Conservation (phyloP, 2,797 vertebrate genomes). For the Synaphobranchus kaupii region DNA sequence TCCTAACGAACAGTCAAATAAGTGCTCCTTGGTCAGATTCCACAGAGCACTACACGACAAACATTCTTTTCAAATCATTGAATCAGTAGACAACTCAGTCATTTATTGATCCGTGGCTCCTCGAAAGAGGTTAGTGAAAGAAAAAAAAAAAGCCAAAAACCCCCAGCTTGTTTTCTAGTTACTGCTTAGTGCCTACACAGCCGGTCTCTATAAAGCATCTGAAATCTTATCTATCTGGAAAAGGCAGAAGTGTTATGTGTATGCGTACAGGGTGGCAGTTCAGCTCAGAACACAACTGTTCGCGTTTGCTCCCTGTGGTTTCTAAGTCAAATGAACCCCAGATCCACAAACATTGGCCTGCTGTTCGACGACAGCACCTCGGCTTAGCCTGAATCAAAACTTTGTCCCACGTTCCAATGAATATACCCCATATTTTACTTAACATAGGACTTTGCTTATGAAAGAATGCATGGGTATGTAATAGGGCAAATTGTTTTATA, state of each 20-base stretch:
- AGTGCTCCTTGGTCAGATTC: neutral
- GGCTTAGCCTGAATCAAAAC: neutral
- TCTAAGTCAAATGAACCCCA: neutral
- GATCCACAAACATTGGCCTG: slow-evolving; percentile 12
- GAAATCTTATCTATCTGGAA: neutral
- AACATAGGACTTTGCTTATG: neutral
- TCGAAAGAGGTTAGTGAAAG: neutral
- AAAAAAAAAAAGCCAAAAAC: neutral
- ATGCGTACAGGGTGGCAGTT: neutral
- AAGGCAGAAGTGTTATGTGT: neutral
- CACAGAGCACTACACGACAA: neutral
- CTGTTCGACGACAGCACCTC: neutral
- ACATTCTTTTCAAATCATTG: neutral
- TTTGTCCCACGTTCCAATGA: neutral
- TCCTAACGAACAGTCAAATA: neutral
- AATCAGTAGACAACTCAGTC: neutral
- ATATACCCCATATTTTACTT: neutral
- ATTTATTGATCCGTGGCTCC: neutral
- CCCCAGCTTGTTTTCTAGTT: neutral
- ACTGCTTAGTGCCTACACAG: neutral
- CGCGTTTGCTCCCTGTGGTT: neutral
- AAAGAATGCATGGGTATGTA: neutral
- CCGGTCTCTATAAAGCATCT: neutral
- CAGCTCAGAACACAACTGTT: neutral
- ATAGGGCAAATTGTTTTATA: slow-evolving; percentile 22